Conservation (phyloP, 2,888 invertebrate species). For the Empis stercorea region DNA sequence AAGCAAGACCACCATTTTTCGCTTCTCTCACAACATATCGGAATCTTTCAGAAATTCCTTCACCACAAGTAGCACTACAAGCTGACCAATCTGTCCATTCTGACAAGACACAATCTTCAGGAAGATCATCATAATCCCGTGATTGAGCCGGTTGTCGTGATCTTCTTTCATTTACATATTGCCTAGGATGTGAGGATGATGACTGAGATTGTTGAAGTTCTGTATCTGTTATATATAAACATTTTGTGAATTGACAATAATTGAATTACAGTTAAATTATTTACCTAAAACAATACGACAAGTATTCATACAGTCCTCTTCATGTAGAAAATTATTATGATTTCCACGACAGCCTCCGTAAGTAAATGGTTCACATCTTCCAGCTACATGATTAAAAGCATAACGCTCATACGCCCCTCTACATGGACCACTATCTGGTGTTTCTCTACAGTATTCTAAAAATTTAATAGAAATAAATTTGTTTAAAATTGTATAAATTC, state of each 20-base stretch:
- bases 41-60: constrained; percentile 50
- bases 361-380: constrained; percentile 72
- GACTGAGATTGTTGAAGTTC: constrained; percentile 8
- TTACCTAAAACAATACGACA: constrained; percentile 37
- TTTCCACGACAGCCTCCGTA: constrained; percentile 88
- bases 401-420: constrained; percentile 77
- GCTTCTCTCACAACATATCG: constrained; percentile 27
- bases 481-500: background rate
- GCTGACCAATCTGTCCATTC: constrained; percentile 74
- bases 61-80: constrained; percentile 70
- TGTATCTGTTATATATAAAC: background rate
- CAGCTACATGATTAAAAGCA: constrained; percentile 62
- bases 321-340: constrained; percentile 77
- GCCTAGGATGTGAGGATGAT: constrained; percentile 7
- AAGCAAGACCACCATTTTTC: constrained; percentile 26
- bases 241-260: background rate
- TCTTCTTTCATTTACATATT: constrained; percentile 5
- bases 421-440: constrained; percentile 72
- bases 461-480: background rate
- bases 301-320: constrained; percentile 59
- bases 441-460: constrained; percentile 71
- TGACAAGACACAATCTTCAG: constrained; percentile 57
- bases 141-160: constrained; percentile 1
- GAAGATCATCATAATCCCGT: constrained; percentile 15
- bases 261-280: background rate